phyloP scores from a whole-genome alignment of 2,797 vertebrate genomes.

The Phalanger gymnotis region DNA sequence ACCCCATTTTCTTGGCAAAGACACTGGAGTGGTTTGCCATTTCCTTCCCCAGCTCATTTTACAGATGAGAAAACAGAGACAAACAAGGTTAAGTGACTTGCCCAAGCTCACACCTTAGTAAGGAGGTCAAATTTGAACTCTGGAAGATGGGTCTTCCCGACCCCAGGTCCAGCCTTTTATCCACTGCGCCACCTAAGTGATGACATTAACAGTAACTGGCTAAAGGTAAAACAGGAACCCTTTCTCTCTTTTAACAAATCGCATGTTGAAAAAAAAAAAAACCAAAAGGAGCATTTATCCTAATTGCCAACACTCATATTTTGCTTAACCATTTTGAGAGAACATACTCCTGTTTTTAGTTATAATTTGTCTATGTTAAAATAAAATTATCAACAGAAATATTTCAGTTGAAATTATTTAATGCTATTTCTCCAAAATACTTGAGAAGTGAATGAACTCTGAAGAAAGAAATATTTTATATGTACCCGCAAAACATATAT shows the following conservation, averaged over 20 bases:
- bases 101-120: neutral
- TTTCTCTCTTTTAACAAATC: neutral
- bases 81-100: neutral
- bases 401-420: conserved; percentile 5
- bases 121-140: neutral
- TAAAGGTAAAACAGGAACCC: neutral
- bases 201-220: neutral
- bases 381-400: conserved; percentile 10
- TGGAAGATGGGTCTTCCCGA: neutral
- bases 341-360: neutral
- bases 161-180: neutral
- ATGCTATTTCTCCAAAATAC: neutral
- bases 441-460: neutral
- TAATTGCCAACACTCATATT: neutral
- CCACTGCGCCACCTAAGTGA: neutral
- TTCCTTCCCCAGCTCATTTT: neutral
- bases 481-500: neutral
- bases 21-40: neutral
- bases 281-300: neutral
- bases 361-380: neutral
- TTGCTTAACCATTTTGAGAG: neutral
- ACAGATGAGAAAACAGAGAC: neutral
- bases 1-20: neutral
- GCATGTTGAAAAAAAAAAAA: neutral
- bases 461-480: neutral